phyloP scores from a whole-genome alignment of 1,140 invertebrate species.

The Zaprionus nigranus region DNA sequence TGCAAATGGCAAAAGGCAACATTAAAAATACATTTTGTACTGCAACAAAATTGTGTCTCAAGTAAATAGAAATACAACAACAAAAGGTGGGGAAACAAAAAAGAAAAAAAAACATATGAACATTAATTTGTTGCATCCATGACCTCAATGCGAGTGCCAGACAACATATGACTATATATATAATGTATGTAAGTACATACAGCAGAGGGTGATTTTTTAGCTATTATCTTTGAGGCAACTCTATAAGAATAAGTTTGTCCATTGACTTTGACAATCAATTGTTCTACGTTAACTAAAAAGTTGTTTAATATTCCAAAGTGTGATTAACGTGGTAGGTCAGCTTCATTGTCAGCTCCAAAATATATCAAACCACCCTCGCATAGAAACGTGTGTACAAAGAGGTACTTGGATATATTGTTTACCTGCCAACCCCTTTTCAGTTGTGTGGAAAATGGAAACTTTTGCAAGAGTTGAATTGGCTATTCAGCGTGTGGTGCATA shows the following conservation, averaged over 20 bases:
- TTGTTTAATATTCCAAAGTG: no score
- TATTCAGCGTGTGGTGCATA: conserved; percentile 61
- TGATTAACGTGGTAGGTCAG: no score
- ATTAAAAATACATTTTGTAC: conserved; percentile 30
- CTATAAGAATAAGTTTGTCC: no score
- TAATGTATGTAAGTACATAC: background rate
- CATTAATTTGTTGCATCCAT: conserved; percentile 64
- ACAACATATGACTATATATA: conserved; percentile 10
- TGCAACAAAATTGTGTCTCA: conserved; percentile 15
- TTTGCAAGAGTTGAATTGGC: conserved; percentile 55
- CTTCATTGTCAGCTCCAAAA: no score
- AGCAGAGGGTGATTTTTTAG: no score
- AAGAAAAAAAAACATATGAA: conserved; percentile 25
- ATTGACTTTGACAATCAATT: no score
- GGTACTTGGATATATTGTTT: conserved; percentile 9
- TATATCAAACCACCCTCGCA: no score
- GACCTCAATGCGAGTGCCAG: conserved; percentile 50
- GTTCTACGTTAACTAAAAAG: no score
- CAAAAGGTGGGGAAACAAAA: conserved; percentile 22
- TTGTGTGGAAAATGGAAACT: conserved; percentile 62
- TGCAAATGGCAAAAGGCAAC: conserved; percentile 24
- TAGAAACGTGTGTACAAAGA: background rate
- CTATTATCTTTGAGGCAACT: no score
- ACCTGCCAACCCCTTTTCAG: background rate
- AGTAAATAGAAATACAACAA: conserved; percentile 17